Evolutionary conservation across 1,140 invertebrate genomes (phyloP).

Genomic region (Zaprionus africanus): DNA sequence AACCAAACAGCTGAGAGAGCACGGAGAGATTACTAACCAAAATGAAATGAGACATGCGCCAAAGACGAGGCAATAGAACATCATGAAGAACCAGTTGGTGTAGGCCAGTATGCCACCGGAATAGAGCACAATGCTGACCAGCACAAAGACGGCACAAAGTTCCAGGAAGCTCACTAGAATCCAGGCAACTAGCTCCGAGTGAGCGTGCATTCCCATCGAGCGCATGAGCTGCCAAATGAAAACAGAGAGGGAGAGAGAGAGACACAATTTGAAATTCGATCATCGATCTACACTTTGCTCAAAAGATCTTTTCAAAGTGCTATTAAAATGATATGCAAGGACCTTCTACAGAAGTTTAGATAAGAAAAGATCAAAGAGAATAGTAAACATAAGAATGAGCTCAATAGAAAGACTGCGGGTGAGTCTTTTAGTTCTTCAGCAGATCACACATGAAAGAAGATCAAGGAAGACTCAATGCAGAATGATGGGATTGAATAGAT

Average conservation of each 20-base stretch:
- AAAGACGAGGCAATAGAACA: conserved; percentile 86
- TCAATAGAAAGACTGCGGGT: no score
- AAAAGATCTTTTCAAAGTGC: no score
- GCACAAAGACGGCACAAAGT: conserved; percentile 85
- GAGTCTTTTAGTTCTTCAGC: no score
- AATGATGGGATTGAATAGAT: no score
- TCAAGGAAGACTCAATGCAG: no score
- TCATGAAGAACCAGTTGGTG: conserved; percentile 86
- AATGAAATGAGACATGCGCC: conserved; percentile 87
- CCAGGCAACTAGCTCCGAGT: conserved; percentile 87
- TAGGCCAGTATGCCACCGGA: conserved; percentile 86
- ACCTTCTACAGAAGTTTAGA: no score
- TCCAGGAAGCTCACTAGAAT: conserved; percentile 86
- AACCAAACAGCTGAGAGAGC: conserved; percentile 14
- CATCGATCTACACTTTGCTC: no score
- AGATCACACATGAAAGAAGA: no score
- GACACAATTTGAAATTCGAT: no score
- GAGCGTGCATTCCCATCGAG: conserved; percentile 88
- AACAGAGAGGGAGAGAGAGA: no score
- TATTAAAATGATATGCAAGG: not conserved
- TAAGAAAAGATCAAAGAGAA: no score
- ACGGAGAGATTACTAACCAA: conserved; percentile 85
- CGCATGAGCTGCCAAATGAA: conserved; percentile 86
- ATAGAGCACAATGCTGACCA: conserved; percentile 85
- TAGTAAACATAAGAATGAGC: no score